Evolutionary conservation across 2,113 vertebrate genomes (phyloP).

Genomic region (Thunnus maccoyii): DNA sequence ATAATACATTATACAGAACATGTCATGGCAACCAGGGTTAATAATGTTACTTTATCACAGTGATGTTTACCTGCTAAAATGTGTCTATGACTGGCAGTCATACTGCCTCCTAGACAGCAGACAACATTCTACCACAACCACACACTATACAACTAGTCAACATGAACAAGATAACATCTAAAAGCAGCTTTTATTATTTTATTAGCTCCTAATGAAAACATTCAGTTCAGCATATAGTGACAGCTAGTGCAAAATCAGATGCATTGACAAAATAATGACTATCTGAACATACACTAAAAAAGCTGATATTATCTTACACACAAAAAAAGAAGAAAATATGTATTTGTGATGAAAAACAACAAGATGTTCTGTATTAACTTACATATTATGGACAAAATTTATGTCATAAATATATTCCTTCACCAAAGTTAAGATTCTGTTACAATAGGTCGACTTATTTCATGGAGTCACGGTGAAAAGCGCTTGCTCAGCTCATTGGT

Average conservation of each 20-base stretch:
- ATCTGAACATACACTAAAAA: neutral
- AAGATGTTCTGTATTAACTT: too few relatives aligned
- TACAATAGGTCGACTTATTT: too few relatives aligned
- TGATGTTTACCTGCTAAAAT: neutral
- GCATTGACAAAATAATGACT: neutral
- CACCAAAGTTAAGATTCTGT: neutral
- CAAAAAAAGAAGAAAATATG: too few relatives aligned
- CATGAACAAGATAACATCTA: neutral
- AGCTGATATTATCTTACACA: neutral
- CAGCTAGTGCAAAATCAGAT: too few relatives aligned
- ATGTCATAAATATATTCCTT: neutral
- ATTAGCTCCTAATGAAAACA: neutral
- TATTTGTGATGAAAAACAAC: too few relatives aligned
- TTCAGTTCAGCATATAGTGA: neutral
- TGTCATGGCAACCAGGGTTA: neutral
- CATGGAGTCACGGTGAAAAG: too few relatives aligned
- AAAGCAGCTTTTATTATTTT: neutral
- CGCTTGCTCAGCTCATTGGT: too few relatives aligned
- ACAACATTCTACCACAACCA: neutral
- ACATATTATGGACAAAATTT: neutral
- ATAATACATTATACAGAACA: neutral
- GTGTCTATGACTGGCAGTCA: neutral
- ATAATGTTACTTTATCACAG: conserved; percentile 3
- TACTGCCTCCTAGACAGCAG: neutral
- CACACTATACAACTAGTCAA: neutral